Base-by-base conservation (phyloP, 1,140 invertebrate species). In the Eumeta japonica region DNA sequence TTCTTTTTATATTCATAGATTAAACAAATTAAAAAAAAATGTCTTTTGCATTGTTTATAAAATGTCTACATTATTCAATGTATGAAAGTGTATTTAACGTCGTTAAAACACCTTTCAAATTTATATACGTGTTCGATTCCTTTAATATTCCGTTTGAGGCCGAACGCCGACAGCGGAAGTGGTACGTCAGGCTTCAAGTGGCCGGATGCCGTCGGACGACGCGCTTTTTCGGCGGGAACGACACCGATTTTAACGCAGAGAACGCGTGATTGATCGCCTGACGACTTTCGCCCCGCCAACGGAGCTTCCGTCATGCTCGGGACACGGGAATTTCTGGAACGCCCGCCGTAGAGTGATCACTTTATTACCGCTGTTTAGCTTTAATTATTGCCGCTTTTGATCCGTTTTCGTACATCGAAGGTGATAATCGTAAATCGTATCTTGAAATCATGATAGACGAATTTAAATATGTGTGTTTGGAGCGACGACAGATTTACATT, bases 191-290 rank as follows among this genome's bases (percentile, higher is more conserved):
- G 34, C 33, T 48, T 45, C 37, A n/a, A 48, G 30, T 42, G 10
- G 30, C 48, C 59, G 65, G 65, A 70, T 56, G 52, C 43, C 33
- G 51, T 44, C 37, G 46, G 28, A 32, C 42, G 39, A 40, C 40
- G 35, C 39, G 40, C 35, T 35, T 50, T 52, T 48, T 24, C 48
- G 50, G 47, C 48, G 41, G 47, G 47, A 50, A 48, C 40, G 39
- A 38, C 32, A 43, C 55, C 53, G 56, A 60, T 54, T 46, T 43
- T 48, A 49, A 42, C 37, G 37, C 43, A 41, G 34, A 41, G 40
- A 47, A 45, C 27, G 5, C 46, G 41, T 55, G 52, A 52, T 53
- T 46, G 48, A 52, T 52, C 37, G 38, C 45, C 43, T 34, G n/a
- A n/a, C n/a, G n/a, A 45, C 39, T 43, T 28, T 32, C n/a, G 15